Percentiles rank a stretch among this genome's conserved stretches.
These are phyloP conservation scores for Eupleurogrammus muticus DNA, from an alignment of 2,797 vertebrate genomes.

Conservation along the genomic window DNA sequence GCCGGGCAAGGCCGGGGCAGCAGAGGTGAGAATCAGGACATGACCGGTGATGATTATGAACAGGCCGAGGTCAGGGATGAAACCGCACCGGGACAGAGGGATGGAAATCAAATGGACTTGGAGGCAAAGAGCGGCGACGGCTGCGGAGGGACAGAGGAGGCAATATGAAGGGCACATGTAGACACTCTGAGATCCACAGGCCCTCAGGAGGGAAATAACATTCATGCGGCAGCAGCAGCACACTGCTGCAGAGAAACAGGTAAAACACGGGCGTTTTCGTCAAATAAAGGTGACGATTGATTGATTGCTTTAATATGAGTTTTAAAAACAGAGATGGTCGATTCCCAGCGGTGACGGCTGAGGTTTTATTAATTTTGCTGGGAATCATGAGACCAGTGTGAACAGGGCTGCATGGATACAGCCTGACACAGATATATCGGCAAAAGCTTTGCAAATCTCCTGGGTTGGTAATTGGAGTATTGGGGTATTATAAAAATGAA, in stretches of 20 bases:
- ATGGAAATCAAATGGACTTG: conserved; percentile 45
- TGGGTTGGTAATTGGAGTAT: conserved; percentile 12
- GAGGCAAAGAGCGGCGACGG: conserved; percentile 10
- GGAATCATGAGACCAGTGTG: conserved; percentile 33
- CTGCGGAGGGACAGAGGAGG: conserved; percentile 21
- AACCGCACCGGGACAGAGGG: conserved; percentile 34
- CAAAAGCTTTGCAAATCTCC: conserved; percentile 7
- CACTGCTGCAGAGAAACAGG: conserved; percentile 30
- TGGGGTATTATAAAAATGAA: not conserved
- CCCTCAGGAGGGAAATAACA: conserved; percentile 54
- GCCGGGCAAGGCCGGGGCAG: conserved; percentile 43
- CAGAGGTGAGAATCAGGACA: conserved; percentile 67
- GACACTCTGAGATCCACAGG: conserved; percentile 49
- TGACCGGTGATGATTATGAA: conserved; percentile 54
- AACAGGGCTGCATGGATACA: conserved; percentile 4
- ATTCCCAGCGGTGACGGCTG: conserved; percentile 47
- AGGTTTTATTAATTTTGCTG: conserved; percentile 41
- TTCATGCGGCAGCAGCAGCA: conserved; percentile 48
- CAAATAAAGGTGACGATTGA: too few species aligned
- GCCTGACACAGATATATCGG: conserved; percentile 5
- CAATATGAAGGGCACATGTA: conserved; percentile 32
- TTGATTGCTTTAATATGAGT: conserved; percentile 43
- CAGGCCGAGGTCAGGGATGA: conserved; percentile 55
- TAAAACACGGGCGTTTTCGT: too few species aligned
- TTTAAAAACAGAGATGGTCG: conserved; percentile 62